A percentile compares a stretch with the other conserved stretches of the same genome.
Evolutionary conservation across 2,888 invertebrate species (phyloP).

Genomic region (Piscicola geometra): DNA sequence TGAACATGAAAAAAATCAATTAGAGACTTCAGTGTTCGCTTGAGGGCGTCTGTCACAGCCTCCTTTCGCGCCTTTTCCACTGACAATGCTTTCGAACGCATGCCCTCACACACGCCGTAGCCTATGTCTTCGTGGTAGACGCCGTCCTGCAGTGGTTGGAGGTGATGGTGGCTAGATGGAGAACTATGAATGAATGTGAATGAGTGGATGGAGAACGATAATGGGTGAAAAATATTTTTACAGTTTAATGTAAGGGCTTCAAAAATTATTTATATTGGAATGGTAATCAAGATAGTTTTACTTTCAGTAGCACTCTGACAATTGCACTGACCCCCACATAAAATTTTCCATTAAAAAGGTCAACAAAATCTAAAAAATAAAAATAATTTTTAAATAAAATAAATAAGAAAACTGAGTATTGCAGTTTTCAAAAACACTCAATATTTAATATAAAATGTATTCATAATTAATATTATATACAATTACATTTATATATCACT

Average conservation of each 20-base stretch:
- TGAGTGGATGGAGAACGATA: no score
- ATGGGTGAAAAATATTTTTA: no score
- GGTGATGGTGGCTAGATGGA: neutral
- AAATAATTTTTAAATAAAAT: no score
- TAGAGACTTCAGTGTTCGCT: constrained; percentile 55
- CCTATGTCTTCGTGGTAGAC: constrained; percentile 57
- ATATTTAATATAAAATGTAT: no score
- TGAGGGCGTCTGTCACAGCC: constrained; percentile 57
- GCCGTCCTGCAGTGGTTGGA: constrained; percentile 50
- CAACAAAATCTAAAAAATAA: constrained; percentile 52
- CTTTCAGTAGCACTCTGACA: constrained; percentile 55
- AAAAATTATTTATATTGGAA: no score
- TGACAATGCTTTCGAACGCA: constrained; percentile 56
- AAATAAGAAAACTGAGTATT: no score
- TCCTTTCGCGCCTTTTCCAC: constrained; percentile 57
- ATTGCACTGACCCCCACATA: constrained; percentile 57
- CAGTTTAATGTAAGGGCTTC: no score
- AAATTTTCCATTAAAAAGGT: constrained; percentile 54
- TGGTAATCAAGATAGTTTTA: no score
- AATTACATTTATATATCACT: no score
- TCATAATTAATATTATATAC: neutral
- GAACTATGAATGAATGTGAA: no score
- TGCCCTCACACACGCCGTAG: constrained; percentile 57
- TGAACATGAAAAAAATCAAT: neutral
- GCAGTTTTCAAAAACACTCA: no score